Percentiles rank a stretch among this genome's conserved stretches.
These are phyloP conservation scores for Schizopygopsis pylzovi DNA, from an alignment of 2,797 vertebrate species.

Conservation along the genomic window DNA sequence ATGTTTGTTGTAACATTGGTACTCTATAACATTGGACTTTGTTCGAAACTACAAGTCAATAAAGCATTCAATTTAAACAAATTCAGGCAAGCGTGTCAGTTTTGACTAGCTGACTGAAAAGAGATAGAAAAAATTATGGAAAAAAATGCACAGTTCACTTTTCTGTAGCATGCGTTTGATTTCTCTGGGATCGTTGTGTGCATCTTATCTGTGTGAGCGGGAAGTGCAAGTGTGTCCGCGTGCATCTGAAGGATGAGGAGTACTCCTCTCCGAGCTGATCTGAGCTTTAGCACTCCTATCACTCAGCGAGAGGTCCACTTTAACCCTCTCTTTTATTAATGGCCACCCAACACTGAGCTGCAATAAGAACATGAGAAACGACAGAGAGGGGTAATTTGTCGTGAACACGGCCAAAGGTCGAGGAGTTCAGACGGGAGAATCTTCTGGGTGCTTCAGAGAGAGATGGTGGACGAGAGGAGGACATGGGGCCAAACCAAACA, in stretches of 20 bases:
- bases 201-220: neutral
- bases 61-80: neutral
- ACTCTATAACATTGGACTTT: neutral
- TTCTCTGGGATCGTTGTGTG: neutral
- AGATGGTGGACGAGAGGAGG: slow-evolving; percentile 54
- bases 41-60: neutral
- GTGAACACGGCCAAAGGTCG: slow-evolving; percentile 60
- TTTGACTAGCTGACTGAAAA: neutral
- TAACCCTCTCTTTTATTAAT: slow-evolving; percentile 51
- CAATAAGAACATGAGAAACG: slow-evolving; percentile 53
- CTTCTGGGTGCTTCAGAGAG: slow-evolving; percentile 50
- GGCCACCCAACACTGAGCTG: slow-evolving; percentile 54
- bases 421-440: slow-evolving; percentile 66
- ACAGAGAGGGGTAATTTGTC: slow-evolving; percentile 57
- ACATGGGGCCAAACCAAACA: slow-evolving; percentile 68
- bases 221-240: neutral
- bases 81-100: neutral
- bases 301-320: slow-evolving; percentile 50
- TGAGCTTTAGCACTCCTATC: slow-evolving; percentile 52
- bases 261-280: slow-evolving; percentile 41
- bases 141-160: neutral
- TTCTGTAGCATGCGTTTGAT: neutral
- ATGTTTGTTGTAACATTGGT: neutral
- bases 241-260: slow-evolving; percentile 14
- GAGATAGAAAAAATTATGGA: too few relatives aligned